Evolutionary conservation across 2,888 invertebrate genomes (phyloP).

Genomic region (Priapulus caudatus): DNA sequence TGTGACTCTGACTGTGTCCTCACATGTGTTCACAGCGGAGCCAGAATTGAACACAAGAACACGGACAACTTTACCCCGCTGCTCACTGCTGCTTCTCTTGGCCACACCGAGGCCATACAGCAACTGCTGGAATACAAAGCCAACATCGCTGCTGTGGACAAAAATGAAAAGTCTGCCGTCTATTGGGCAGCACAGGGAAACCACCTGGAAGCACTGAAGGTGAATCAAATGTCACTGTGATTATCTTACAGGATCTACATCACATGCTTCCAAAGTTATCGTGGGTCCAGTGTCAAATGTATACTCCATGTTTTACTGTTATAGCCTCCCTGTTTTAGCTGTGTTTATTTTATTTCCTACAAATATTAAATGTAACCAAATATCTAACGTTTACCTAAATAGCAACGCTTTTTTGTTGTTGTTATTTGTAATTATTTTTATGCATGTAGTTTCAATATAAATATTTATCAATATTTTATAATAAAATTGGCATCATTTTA

Average conservation of each 20-base stretch:
- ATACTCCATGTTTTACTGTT: no score
- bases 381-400: no score
- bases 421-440: no score
- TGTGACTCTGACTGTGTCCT: no score
- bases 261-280: background rate
- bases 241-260: background rate
- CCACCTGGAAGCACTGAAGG: constrained; percentile 35
- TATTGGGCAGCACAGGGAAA: constrained; percentile 40
- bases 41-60: constrained; percentile 36
- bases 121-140: constrained; percentile 36
- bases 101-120: constrained; percentile 35
- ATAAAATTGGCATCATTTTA: constrained; percentile 3
- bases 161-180: constrained; percentile 40
- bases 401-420: no score
- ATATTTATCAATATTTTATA: background rate
- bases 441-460: no score
- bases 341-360: constrained; percentile 31
- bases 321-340: no score
- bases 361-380: no score
- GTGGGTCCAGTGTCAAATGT: no score
- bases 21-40: no score
- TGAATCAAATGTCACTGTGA: no score
- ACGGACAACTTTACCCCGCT: constrained; percentile 41
- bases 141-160: constrained; percentile 36
- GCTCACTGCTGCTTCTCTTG: constrained; percentile 38